A percentile compares a stretch with the other conserved stretches of the same genome.
Conservation (phyloP, 2,888 invertebrate genomes). For the Dendrolimus houi region DNA sequence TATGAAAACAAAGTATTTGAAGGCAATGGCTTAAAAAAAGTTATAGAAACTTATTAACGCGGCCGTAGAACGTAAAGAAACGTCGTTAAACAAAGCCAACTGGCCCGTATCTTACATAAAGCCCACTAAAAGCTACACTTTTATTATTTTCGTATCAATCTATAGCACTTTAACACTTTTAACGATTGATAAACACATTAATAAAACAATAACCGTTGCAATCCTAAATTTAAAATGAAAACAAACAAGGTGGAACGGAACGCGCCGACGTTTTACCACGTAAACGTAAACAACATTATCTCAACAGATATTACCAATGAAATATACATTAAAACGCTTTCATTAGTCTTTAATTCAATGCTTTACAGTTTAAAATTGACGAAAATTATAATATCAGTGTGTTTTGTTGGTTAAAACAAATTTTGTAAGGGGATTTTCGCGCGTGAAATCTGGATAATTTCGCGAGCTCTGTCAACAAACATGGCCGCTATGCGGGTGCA, state of each 20-base stretch:
- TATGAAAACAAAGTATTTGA: too few species aligned
- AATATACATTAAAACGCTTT: slow-evolving; percentile 19
- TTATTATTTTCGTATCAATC: background rate
- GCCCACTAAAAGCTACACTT: background rate
- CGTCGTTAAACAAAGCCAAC: background rate
- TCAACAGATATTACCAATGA: slow-evolving; percentile 16
- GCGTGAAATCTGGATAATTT: slow-evolving; percentile 68
- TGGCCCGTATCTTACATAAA: background rate
- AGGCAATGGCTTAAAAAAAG: too few species aligned
- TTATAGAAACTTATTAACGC: background rate
- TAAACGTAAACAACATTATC: slow-evolving; percentile 16
- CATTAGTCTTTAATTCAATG: slow-evolving; percentile 25
- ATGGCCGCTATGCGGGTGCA: slow-evolving; percentile 28
- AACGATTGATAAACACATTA: slow-evolving; percentile 26
- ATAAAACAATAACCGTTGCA: slow-evolving; percentile 30
- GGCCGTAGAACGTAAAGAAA: background rate
- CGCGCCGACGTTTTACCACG: slow-evolving; percentile 25
- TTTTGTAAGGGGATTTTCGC: slow-evolving; percentile 29
- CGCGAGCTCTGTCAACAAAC: slow-evolving; percentile 57
- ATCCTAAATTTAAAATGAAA: slow-evolving; percentile 37
- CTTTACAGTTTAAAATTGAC: slow-evolving; percentile 33
- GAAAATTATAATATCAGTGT: slow-evolving; percentile 23
- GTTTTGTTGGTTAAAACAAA: slow-evolving; percentile 8
- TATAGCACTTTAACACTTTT: background rate
- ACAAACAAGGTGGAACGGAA: slow-evolving; percentile 31